phyloP scores from a whole-genome alignment of 2,797 vertebrate species.

The Pelodytes ibericus region DNA sequence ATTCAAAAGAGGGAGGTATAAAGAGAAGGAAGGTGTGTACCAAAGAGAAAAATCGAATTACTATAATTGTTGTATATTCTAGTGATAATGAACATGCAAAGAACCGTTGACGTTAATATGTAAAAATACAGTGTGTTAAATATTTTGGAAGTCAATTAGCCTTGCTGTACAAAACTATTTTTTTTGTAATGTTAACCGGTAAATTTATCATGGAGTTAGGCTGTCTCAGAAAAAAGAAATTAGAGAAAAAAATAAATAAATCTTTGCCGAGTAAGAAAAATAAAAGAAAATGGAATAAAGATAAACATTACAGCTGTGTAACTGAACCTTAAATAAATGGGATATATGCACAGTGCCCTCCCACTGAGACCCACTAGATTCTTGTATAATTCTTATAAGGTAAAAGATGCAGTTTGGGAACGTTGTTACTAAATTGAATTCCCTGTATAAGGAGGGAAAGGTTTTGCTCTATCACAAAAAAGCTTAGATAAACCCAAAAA shows the following conservation, averaged over 20 bases:
- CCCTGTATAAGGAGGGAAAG: not conserved
- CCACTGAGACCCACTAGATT: not conserved
- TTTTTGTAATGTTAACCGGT: not conserved
- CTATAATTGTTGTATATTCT: no score
- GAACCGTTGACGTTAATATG: no score
- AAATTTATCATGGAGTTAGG: not conserved
- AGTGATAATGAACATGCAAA: no score
- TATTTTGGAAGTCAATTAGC: not conserved
- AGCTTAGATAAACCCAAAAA: not conserved
- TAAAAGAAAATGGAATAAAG: not conserved
- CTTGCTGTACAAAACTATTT: not conserved
- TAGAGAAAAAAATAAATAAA: not conserved
- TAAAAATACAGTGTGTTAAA: not conserved
- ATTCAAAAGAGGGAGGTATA: no score
- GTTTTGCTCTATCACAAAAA: not conserved
- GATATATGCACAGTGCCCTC: not conserved
- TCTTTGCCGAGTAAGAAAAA: not conserved
- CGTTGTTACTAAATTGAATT: not conserved
- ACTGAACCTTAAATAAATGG: not conserved
- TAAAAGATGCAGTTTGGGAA: constrained; percentile 2
- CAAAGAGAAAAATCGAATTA: no score
- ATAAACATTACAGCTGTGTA: not conserved
- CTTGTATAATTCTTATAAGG: not conserved
- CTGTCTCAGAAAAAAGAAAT: not conserved
- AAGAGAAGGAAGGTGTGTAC: no score